phyloP scores from a whole-genome alignment of 2,888 invertebrate species.

The Cremastobaeus sp. region DNA sequence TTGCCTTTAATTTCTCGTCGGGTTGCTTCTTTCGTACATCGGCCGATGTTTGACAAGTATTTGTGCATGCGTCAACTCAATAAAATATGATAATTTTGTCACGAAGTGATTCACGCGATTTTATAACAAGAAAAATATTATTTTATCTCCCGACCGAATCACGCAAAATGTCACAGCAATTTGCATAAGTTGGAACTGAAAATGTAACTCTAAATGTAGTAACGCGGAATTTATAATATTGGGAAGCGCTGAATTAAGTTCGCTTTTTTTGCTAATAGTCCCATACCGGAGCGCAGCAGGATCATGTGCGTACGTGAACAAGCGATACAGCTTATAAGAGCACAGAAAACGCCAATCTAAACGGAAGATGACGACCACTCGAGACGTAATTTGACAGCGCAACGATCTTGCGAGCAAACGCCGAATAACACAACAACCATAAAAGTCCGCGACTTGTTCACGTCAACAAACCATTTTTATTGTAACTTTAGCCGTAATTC shows the following conservation, averaged over 20 bases:
- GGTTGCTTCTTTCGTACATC: too few species aligned
- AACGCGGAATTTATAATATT: conserved; percentile 61
- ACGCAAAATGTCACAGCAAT: conserved; percentile 28
- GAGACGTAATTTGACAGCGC: conserved; percentile 45
- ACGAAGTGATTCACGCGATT: conserved; percentile 13
- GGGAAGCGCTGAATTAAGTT: conserved; percentile 70
- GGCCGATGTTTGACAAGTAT: conserved; percentile 2
- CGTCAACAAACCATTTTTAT: too few species aligned
- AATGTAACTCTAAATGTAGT: conserved; percentile 27
- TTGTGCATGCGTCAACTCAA: too few species aligned
- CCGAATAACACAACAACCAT: too few species aligned
- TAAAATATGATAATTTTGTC: conserved; percentile 21
- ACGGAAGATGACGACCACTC: conserved; percentile 64
- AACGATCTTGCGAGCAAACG: not conserved
- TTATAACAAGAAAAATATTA: conserved; percentile 7
- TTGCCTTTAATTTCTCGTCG: too few species aligned
- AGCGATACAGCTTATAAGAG: conserved; percentile 65
- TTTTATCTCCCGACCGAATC: conserved; percentile 24
- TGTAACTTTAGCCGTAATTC: too few species aligned
- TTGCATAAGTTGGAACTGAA: conserved; percentile 36
- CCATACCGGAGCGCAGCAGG: conserved; percentile 65
- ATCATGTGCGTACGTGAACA: conserved; percentile 48
- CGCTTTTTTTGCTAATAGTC: conserved; percentile 65
- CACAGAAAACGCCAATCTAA: conserved; percentile 59
- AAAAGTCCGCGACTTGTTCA: too few species aligned